A percentile compares a stretch with the other conserved stretches of the same genome.
Evolutionary conservation across 2,888 invertebrate genomes (phyloP).

Genomic region (Epirrita christyi): DNA sequence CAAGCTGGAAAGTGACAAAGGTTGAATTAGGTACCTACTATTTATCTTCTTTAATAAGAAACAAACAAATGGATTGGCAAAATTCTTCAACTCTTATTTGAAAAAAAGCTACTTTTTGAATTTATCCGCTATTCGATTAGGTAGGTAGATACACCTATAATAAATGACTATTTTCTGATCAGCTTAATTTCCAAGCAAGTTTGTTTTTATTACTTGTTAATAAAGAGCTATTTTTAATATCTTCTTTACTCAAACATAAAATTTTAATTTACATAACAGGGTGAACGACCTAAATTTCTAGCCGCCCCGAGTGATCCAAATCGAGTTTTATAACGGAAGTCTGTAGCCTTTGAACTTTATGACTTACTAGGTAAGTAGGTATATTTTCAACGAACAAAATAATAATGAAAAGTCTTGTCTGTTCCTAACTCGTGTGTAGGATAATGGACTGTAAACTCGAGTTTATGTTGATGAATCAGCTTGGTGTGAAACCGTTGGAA

Average conservation of each 20-base stretch:
- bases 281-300: constrained; percentile 51
- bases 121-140: too few species aligned
- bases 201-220: background rate
- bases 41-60: too few species aligned
- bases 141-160: too few species aligned
- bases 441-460: constrained; percentile 49
- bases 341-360: constrained; percentile 32
- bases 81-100: too few species aligned
- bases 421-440: constrained; percentile 2
- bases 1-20: too few species aligned
- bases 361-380: constrained; percentile 12
- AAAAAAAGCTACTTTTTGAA: too few species aligned
- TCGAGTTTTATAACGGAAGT: constrained; percentile 53
- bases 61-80: too few species aligned
- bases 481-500: constrained; percentile 55
- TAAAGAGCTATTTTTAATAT: constrained; percentile 16
- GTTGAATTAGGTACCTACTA: too few species aligned
- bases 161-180: too few species aligned
- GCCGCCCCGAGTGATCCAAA: constrained; percentile 44
- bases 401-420: constrained; percentile 7
- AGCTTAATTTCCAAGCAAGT: too few species aligned
- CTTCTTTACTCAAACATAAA: constrained; percentile 31
- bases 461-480: constrained; percentile 50
- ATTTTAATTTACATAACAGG: constrained; percentile 39
- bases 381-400: constrained; percentile 38